Evolutionary conservation across 1,140 invertebrate species (phyloP).

Genomic region (Luehdorfia chinensis): DNA sequence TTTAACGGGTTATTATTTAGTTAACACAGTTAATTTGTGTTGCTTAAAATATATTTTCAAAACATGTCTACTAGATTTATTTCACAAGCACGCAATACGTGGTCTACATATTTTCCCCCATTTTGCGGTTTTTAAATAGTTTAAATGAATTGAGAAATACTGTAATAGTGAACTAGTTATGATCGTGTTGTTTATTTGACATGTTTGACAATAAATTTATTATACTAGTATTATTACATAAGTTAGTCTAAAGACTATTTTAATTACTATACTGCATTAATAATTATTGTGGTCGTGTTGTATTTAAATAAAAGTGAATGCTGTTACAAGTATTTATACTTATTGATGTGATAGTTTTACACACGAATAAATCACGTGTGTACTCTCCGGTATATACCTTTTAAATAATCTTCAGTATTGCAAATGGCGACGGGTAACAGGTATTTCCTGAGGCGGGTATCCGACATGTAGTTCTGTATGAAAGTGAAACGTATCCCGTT

Average conservation of each 20-base stretch:
- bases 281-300: constrained; percentile 46
- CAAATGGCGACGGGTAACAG: constrained; percentile 4
- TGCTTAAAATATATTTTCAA: too few relatives aligned
- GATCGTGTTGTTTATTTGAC: constrained; percentile 45
- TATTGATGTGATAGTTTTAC: too few relatives aligned
- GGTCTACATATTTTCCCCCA: too few relatives aligned
- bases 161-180: constrained; percentile 17
- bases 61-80: too few relatives aligned
- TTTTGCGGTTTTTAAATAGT: too few relatives aligned
- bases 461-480: neutral
- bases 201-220: constrained; percentile 62
- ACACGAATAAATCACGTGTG: too few relatives aligned
- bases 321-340: constrained; percentile 26
- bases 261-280: constrained; percentile 40
- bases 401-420: constrained; percentile 15
- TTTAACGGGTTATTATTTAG: too few relatives aligned
- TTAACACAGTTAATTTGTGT: too few relatives aligned
- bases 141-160: too few relatives aligned
- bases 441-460: neutral
- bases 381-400: too few relatives aligned
- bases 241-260: constrained; percentile 47
- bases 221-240: constrained; percentile 59
- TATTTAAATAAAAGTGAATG: constrained; percentile 41
- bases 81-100: too few relatives aligned
- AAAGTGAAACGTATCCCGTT: too few relatives aligned